Evolutionary conservation across 2,113 vertebrate species (phyloP).

Genomic region (Osmerus eperlanus): DNA sequence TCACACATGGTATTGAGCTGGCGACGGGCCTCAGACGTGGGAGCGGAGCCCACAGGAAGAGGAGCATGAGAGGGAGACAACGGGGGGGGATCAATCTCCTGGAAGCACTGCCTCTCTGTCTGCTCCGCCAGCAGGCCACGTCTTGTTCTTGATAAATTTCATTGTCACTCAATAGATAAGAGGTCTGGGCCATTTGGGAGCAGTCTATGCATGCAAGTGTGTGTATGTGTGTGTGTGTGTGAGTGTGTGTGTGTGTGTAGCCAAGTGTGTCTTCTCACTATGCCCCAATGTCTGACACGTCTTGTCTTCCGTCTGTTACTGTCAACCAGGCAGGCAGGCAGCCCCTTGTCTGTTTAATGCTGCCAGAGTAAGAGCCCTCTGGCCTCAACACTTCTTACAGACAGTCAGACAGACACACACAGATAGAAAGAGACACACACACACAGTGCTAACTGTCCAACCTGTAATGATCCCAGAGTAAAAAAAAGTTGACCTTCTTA

Average conservation of each 20-base stretch:
- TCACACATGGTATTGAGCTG: not conserved
- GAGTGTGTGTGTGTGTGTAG: not conserved
- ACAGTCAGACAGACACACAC: slow-evolving; percentile 1
- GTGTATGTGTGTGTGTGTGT: not conserved
- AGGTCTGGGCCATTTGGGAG: not conserved
- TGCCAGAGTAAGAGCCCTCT: not conserved
- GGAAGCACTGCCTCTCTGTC: not conserved
- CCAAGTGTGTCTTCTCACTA: not conserved
- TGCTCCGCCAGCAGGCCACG: not conserved
- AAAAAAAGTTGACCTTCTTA: slow-evolving; percentile 3
- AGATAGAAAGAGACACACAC: not conserved
- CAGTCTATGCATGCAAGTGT: not conserved
- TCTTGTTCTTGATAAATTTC: not conserved
- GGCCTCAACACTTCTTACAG: not conserved
- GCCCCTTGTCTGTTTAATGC: not conserved
- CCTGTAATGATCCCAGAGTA: not conserved
- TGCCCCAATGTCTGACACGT: not conserved
- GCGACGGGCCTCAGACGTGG: not conserved
- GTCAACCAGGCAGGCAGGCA: not conserved
- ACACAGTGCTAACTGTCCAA: slow-evolving; percentile 4
- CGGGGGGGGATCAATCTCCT: not conserved
- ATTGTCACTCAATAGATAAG: not conserved
- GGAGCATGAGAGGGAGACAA: not conserved
- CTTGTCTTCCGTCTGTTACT: not conserved
- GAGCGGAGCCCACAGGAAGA: not conserved